Evolutionary conservation across 1,140 invertebrate genomes (phyloP), one percentile per base, ranked within the genome.

Genomic region (Heliothis virescens): DNA sequence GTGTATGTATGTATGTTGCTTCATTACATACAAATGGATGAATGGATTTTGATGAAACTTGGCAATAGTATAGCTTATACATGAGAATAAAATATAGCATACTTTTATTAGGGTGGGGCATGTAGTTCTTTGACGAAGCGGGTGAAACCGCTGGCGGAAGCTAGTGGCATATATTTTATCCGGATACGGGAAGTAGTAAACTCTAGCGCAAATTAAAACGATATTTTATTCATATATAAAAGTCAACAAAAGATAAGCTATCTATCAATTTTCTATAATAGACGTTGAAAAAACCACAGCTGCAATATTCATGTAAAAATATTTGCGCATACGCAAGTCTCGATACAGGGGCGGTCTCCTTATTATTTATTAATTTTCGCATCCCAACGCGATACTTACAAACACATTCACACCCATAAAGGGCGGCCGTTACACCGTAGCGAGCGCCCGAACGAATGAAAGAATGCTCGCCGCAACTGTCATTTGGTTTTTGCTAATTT

Each of bases 321-420:
- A 62, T 34, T 62, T 62, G 12, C 21, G 26, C 21, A 62, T 62
- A 34, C 13, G 59, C 12, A 11, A 21, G 18, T 4, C 21, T 9
- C 60, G 34, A 13, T 9, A 21, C 21, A 50, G 26, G 77, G 85
- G 79, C 78, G 81, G 59, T 47, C 12, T 52, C 26, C 50, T 55
- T 67, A 79, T 86, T 83, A 83, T 86, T 86, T 84, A 86, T 86
- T 86, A 86, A 86, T 86, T 86, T 86, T 86, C 80, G 79, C 85
- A 76, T 86, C 78, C 75, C 74, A 73, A 83, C 71, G 57, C 57
- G 74, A 71, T 79, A 83, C 82, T 83, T 83, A 83, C 85, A 79
- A 60, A 82, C 79, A 74, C 76, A 79, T 85, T 85, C 84, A 83
- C 84, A 86, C 82, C 72, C 80, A 81, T 59, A 41, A n/a, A 16